These are phyloP conservation scores for Myiotriccus ornatus DNA, from an alignment of 2,797 vertebrate species.

Conservation along the genomic window DNA sequence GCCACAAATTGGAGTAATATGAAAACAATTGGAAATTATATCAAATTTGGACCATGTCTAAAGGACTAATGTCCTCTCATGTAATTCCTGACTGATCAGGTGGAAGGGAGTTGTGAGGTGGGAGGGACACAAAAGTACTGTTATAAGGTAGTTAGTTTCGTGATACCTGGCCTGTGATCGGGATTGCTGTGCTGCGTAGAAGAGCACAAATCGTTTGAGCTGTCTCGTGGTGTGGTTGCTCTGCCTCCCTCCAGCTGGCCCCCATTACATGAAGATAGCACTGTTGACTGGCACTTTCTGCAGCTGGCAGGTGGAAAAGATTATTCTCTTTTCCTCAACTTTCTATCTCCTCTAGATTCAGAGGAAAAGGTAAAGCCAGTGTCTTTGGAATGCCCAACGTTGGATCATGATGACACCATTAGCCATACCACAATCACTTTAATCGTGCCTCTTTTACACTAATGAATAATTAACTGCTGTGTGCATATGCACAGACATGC, in stretches of 20 bases:
- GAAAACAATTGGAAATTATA: not conserved
- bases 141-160: not conserved
- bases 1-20: not conserved
- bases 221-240: not conserved
- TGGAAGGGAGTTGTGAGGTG: not conserved
- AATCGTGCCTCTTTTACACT: not conserved
- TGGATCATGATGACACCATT: not conserved
- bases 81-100: not conserved
- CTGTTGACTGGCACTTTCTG: not conserved
- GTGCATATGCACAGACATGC: not conserved
- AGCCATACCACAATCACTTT: not conserved
- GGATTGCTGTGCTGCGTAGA: not conserved
- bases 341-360: not conserved
- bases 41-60: not conserved
- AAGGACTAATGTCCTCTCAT: not conserved
- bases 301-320: not conserved
- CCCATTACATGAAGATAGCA: not conserved
- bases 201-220: not conserved
- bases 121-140: not conserved
- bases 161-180: not conserved
- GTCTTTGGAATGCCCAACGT: fast-evolving
- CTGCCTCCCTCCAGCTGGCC: not conserved
- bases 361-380: not conserved
- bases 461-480: conserved; percentile 57
- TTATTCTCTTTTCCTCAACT: not conserved